A percentile compares a stretch with the other conserved stretches of the same genome.
Evolutionary conservation across 2,888 invertebrate genomes (phyloP).

Genomic region (Cerastis leucographa): DNA sequence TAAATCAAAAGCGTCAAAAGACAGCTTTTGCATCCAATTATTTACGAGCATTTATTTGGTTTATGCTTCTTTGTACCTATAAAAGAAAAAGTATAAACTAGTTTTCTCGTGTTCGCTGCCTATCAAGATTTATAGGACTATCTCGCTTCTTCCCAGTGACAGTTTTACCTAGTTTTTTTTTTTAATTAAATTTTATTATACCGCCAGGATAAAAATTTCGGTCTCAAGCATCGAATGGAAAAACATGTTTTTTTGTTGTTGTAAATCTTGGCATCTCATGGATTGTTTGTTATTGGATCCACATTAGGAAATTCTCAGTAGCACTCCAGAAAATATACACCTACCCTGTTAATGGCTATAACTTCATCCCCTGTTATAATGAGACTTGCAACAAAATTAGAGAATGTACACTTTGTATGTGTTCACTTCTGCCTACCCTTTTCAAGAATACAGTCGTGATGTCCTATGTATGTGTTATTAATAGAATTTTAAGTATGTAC

Average conservation of each 20-base stretch:
- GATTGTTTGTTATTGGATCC: background rate
- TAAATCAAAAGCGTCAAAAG: background rate
- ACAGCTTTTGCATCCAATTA: background rate
- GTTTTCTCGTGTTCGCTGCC: background rate
- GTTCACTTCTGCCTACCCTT: background rate
- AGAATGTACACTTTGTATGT: background rate
- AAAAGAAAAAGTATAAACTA: background rate
- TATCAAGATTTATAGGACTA: background rate
- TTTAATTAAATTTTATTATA: background rate
- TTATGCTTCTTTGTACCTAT: background rate
- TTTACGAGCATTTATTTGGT: background rate
- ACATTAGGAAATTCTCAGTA: background rate
- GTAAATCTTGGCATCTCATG: background rate
- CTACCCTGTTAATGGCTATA: background rate
- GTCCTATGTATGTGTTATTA: constrained; percentile 52
- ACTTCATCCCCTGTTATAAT: background rate
- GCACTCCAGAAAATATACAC: background rate
- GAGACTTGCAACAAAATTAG: background rate
- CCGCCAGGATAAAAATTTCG: background rate
- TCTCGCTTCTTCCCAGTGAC: background rate
- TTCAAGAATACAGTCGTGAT: background rate
- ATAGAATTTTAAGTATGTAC: constrained; percentile 62
- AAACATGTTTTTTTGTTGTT: background rate
- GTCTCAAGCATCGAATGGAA: background rate
- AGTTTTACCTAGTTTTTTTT: background rate